These are phyloP conservation scores for Neogobius melanostomus DNA, from an alignment of 2,113 vertebrate genomes.

Conservation along the genomic window DNA sequence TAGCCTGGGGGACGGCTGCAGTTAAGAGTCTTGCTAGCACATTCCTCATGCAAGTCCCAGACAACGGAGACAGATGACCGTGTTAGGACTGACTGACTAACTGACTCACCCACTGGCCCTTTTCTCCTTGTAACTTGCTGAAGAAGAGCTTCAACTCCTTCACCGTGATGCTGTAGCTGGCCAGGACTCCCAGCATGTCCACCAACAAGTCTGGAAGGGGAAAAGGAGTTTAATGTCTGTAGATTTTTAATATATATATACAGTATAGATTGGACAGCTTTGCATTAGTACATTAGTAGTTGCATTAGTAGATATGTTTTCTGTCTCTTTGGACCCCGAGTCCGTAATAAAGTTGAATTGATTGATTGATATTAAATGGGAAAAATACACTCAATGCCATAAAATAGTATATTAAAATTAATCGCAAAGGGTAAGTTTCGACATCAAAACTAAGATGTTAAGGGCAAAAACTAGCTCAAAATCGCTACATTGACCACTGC, in stretches of 20 bases:
- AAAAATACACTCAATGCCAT: slow-evolving; percentile 6
- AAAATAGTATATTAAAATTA: no score
- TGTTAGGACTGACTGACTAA: slow-evolving; percentile 19
- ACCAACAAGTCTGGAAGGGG: slow-evolving; percentile 87
- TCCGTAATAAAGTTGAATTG: no score
- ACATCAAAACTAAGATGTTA: no score
- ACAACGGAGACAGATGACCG: slow-evolving; percentile 32
- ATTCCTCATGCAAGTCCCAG: slow-evolving; percentile 52
- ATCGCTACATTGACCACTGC: no score
- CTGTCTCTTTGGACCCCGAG: no score
- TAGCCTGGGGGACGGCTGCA: slow-evolving; percentile 26
- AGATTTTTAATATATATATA: no score
- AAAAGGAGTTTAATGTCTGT: background rate
- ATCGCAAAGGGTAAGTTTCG: no score
- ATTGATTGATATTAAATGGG: no score
- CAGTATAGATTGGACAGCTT: no score
- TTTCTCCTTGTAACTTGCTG: slow-evolving; percentile 95
- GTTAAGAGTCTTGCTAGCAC: slow-evolving; percentile 30
- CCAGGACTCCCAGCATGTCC: slow-evolving; percentile 95
- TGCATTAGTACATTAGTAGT: no score
- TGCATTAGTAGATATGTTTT: no score
- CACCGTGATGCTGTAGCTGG: slow-evolving; percentile 96
- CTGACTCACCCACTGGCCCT: slow-evolving; percentile 92
- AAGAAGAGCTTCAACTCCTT: slow-evolving; percentile 97
- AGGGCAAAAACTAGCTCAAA: no score